A percentile compares a stretch with the other conserved stretches of the same genome.
These are phyloP conservation scores for Druceiella hillmani DNA, from an alignment of 2,888 invertebrate genomes.

Conservation along the genomic window DNA sequence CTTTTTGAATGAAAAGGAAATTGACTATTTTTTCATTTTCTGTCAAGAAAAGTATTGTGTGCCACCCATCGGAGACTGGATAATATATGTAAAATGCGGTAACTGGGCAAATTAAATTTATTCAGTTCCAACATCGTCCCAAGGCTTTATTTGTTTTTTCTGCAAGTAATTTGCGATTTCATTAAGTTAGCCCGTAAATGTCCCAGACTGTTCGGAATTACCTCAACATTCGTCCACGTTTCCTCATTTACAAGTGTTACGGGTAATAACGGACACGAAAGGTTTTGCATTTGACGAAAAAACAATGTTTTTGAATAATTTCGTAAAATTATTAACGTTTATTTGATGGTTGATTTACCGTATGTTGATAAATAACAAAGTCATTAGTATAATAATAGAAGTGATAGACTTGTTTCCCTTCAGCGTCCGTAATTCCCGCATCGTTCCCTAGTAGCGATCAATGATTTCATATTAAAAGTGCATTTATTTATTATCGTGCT, in stretches of 20 bases:
- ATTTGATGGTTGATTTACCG: conserved; percentile 9
- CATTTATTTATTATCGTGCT: no score
- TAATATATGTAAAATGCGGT: conserved; percentile 13
- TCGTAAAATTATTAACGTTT: conserved; percentile 13
- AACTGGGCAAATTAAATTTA: conserved; percentile 16
- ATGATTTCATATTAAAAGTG: no score
- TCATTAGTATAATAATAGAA: no score
- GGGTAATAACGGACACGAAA: conserved; percentile 13
- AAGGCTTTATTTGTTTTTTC: conserved; percentile 14
- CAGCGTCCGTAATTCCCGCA: conserved; percentile 19
- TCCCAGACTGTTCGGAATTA: conserved; percentile 12
- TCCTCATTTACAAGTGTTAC: conserved; percentile 6
- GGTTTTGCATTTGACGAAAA: conserved; percentile 16
- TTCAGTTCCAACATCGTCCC: conserved; percentile 10
- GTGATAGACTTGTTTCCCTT: conserved; percentile 12
- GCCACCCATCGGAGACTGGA: no score
- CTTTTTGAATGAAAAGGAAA: conserved; percentile 8
- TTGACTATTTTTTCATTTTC: conserved; percentile 15
- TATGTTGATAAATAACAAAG: conserved; percentile 17
- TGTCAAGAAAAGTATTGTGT: conserved; percentile 13
- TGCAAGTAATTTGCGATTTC: conserved; percentile 7
- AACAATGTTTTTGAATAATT: conserved; percentile 14
- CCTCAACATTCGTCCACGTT: conserved; percentile 8
- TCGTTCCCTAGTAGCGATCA: conserved; percentile 15
- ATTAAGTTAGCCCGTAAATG: conserved; percentile 13